Evolutionary conservation across 1,140 invertebrate genomes (phyloP), one percentile per base, ranked within the genome.

Genomic region (Bombus balteatus): DNA sequence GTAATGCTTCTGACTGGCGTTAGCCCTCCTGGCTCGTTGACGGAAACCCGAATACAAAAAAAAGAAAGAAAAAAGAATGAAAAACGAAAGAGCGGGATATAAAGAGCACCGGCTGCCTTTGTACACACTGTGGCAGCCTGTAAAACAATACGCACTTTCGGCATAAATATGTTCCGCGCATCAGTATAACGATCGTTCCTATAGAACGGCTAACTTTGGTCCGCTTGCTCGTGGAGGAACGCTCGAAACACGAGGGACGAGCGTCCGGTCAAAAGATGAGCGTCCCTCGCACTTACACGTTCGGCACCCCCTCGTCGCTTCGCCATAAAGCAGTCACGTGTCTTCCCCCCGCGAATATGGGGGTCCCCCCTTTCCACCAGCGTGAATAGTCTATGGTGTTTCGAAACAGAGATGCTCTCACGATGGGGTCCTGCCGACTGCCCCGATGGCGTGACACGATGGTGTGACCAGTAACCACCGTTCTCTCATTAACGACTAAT

Each of bases 261-360:
- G 47, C 47, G 65, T 34, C 71, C 77, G 85, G 91, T 93, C 91
- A 92, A 93, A 92, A 92, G 91, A 92, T 92, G 88, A 92, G 87
- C 88, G 87, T 87, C 80, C 80, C 65, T 75, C 76, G 25, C n/a
- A 68, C 12, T 28, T 62, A n/a, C 28, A 74, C 43, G 37, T 28
- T 68, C 85, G 75, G 74, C 88, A 65, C 80, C 87, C 89, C 87
- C 83, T 92, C 83, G 84, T 85, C 81, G 88, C 72, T 83, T 71
- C 79, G 87, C 88, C 92, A 93, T 93, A 93, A 93, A 93, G 91
- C 88, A 92, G 92, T 93, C 92, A 92, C 92, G 92, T 93, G 92
- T 93, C 80, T 70, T 34, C 80, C 72, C 75, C 72, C 70, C 81
- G 81, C 83, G 71, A 89, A 83, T 85, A 92, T 86, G 89, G 85